Conservation (phyloP, 64 coral and sea anemone species). For the Actinia tenebrosa region DNA sequence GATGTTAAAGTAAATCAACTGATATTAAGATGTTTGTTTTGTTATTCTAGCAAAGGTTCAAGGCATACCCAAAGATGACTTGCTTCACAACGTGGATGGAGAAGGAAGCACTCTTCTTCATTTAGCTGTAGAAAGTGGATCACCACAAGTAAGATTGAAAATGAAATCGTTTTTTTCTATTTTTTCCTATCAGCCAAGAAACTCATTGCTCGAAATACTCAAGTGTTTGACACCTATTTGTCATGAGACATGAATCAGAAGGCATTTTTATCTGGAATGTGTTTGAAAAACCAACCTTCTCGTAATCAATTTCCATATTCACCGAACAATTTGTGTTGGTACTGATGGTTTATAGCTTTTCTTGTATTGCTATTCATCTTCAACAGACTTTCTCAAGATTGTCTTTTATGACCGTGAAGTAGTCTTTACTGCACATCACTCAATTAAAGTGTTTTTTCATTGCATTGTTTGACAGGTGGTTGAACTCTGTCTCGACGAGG, state of each 20-base stretch:
- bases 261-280: background rate
- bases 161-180: too few species aligned
- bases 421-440: background rate
- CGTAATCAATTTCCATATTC: background rate
- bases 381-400: too few species aligned
- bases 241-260: too few species aligned
- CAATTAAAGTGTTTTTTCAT: background rate
- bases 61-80: conserved; percentile 64
- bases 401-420: background rate
- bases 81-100: conserved; percentile 71
- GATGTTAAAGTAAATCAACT: background rate
- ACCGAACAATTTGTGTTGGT: too few species aligned
- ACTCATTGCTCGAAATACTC: too few species aligned
- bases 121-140: conserved; percentile 79
- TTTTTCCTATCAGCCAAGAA: too few species aligned
- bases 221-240: too few species aligned
- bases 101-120: conserved; percentile 78
- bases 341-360: too few species aligned
- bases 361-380: too few species aligned
- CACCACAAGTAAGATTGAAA: conserved; percentile 53
- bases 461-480: conserved; percentile 47
- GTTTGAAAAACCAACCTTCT: background rate
- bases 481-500: conserved; percentile 66
- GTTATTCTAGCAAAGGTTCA: conserved; percentile 39
- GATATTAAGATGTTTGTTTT: background rate